Base-by-base conservation (phyloP, 2,888 invertebrate genomes). In the Rhogogaster chlorosoma region DNA sequence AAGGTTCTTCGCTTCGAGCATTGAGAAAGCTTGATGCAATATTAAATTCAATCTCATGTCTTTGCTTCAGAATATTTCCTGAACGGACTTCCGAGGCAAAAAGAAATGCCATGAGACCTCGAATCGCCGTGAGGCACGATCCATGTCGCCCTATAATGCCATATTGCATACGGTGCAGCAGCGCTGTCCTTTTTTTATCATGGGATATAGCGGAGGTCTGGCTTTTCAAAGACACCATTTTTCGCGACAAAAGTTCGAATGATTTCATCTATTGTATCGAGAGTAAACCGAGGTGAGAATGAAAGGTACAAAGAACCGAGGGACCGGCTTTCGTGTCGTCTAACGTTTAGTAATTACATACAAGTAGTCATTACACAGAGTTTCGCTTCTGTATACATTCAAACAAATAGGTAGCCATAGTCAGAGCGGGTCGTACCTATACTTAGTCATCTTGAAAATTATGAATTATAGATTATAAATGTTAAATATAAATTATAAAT, bases 11-110 rank as follows among this genome's bases (percentile, higher is more conserved):
- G 78, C 38, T 29, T 26, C n/a, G 61, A 32, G 45, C 42, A 67
- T 67, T 29, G 83, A n/a, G 67, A 67, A 83, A 64, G 67, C n/a
- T 45, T 36, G 32, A 83, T 42, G 67, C n/a, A 67, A 83, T 83
- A 83, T 83, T 64, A 83, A 83, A 83, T 83, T 45, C 83, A 67
- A 83, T 83, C 49, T 67, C 49, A 38, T 78, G 15, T 32, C 80
- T 18, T 26, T 12, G 64, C 42, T 36, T 29, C 22, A 61, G 67
- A 83, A 67, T 83, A 67, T 18, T 10, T 53, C 18, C 12, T 45
- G 29, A 45, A 83, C 15, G 26, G 45, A 36, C 15, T 38, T 6
- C 15, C 9, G 15, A 32, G 61, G 9, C 10, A 6, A 61, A 61
- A 9, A 6, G 29, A 36, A 32, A n/a, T 4, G 12, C 29, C 57